Conservation (phyloP, 2,888 invertebrate species). For the Phytoseiulus persimilis region DNA sequence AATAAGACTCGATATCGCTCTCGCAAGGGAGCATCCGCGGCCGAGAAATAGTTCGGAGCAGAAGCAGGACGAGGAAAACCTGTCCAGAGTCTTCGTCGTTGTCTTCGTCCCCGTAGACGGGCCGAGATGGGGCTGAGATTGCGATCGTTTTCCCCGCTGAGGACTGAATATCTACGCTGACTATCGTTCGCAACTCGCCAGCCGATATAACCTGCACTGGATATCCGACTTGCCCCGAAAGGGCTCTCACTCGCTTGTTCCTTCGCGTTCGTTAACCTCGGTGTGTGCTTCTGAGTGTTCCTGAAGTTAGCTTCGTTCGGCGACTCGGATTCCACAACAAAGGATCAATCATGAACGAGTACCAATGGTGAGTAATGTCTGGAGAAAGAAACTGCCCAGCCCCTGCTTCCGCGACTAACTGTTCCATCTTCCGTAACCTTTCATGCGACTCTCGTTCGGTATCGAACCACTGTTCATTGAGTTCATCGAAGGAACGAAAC, state of each 20-base stretch:
- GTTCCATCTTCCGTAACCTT: too few species aligned
- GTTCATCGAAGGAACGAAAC: too few species aligned
- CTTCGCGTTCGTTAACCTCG: not conserved
- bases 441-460: too few species aligned
- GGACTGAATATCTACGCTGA: not conserved
- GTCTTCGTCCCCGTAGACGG: not conserved
- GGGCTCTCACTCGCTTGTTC: not conserved
- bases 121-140: not conserved
- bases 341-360: slow-evolving; percentile 11
- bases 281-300: not conserved
- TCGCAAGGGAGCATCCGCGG: not conserved
- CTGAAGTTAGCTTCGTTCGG: not conserved
- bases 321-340: not conserved
- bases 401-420: too few species aligned
- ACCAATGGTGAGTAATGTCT: slow-evolving; percentile 23
- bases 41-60: not conserved
- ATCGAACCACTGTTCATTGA: too few species aligned
- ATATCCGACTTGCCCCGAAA: not conserved
- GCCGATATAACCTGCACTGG: not conserved
- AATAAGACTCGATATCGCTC: not conserved
- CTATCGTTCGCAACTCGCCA: not conserved
- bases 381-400: too few species aligned
- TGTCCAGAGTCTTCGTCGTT: not conserved
- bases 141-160: not conserved
- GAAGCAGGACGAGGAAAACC: not conserved